Evolutionary conservation across 2,888 invertebrate species (phyloP).

Genomic region (Zygothrica quintamaculata): DNA sequence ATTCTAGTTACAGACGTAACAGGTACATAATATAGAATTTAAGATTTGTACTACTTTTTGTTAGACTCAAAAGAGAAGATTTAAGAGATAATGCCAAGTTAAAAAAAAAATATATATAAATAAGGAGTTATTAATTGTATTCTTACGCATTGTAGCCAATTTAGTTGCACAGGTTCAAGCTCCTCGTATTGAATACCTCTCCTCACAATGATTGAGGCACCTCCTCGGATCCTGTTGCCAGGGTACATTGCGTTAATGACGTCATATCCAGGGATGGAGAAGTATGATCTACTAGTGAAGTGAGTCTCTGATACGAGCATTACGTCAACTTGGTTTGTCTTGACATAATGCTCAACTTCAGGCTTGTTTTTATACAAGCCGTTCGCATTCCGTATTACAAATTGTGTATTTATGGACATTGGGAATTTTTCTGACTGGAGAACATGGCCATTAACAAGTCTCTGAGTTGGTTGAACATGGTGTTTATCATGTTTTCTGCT

Average conservation of each 20-base stretch:
- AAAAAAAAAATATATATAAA: no score
- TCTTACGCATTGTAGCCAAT: slow-evolving; percentile 3
- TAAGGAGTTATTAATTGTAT: background rate
- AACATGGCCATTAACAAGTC: background rate
- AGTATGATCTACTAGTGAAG: slow-evolving; percentile 12
- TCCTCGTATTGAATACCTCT: background rate
- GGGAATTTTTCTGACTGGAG: background rate
- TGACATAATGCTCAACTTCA: slow-evolving; percentile 3
- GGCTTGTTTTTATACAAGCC: slow-evolving; percentile 16
- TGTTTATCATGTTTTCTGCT: slow-evolving; percentile 3
- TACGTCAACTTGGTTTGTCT: slow-evolving; percentile 5
- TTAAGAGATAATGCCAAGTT: no score
- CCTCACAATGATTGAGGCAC: background rate
- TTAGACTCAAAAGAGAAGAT: no score
- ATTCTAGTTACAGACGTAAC: no score
- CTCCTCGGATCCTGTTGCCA: background rate
- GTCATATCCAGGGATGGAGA: slow-evolving; percentile 5
- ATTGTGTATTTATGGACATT: background rate
- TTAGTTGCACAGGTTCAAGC: background rate
- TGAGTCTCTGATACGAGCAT: background rate
- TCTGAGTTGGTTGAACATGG: slow-evolving; percentile 4
- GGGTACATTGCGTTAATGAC: background rate
- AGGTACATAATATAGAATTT: no score
- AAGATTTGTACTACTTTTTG: no score
- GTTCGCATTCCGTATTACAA: slow-evolving; percentile 6